phyloP scores from a whole-genome alignment of 2,113 vertebrate genomes.

The Cacatua alba region DNA sequence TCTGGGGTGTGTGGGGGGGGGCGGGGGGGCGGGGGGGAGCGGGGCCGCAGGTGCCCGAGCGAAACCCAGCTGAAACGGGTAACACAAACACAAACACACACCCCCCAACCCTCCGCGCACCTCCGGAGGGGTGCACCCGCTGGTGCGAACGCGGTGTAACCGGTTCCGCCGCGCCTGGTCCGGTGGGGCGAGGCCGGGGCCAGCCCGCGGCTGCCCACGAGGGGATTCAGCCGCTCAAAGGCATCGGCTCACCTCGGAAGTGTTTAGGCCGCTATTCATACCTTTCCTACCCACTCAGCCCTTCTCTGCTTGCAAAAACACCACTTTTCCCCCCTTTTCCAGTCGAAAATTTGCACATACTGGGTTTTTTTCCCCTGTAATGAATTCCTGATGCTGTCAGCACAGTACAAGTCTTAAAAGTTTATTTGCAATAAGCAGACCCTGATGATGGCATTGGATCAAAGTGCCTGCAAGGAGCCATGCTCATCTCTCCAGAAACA shows the following conservation, averaged over 20 bases:
- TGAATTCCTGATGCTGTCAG: background rate
- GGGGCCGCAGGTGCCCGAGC: background rate
- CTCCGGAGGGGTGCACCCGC: background rate
- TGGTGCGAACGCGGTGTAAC: rapidly evolving
- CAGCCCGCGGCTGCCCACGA: background rate
- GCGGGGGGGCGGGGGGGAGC: background rate
- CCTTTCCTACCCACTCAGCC: background rate
- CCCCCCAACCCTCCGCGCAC: rapidly evolving
- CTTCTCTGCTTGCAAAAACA: background rate
- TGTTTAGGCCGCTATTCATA: rapidly evolving
- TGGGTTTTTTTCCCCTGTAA: rapidly evolving
- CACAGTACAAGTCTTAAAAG: background rate
- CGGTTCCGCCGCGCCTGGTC: background rate
- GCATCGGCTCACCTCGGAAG: rapidly evolving
- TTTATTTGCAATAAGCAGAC: background rate
- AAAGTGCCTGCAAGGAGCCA: background rate
- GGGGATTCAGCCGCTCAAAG: no score
- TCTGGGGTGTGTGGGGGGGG: no score
- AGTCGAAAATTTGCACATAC: rapidly evolving
- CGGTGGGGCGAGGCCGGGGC: no score
- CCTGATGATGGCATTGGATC: background rate
- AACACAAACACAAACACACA: background rate
- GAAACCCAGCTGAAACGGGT: rapidly evolving
- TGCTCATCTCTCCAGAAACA: background rate
- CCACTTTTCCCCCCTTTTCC: background rate